phyloP scores from a whole-genome alignment of 2,888 invertebrate species.

The Latrodectus elegans region DNA sequence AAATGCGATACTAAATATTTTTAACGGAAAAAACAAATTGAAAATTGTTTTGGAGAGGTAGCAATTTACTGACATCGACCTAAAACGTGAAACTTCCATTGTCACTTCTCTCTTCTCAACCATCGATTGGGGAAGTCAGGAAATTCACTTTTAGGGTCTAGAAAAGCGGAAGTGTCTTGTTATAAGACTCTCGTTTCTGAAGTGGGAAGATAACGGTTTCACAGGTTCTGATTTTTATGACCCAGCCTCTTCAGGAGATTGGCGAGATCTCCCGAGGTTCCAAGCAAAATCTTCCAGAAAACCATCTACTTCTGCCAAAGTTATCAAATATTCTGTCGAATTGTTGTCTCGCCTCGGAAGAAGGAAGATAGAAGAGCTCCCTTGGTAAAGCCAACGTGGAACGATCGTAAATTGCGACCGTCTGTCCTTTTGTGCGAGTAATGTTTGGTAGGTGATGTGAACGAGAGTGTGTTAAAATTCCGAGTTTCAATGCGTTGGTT shows the following conservation, averaged over 20 bases:
- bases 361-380: background rate
- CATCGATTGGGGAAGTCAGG: background rate
- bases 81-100: no score
- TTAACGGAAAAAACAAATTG: no score
- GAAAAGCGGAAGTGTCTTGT: background rate
- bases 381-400: background rate
- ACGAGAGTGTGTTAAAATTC: no score
- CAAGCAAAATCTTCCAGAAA: background rate
- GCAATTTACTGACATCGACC: no score
- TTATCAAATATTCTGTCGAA: background rate
- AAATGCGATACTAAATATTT: no score
- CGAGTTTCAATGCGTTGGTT: no score
- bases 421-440: background rate
- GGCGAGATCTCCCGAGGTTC: background rate
- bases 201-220: slow-evolving; percentile 21
- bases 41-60: no score
- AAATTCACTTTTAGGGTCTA: background rate
- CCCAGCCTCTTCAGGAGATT: background rate
- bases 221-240: slow-evolving; percentile 20
- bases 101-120: background rate
- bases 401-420: background rate
- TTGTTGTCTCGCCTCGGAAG: background rate
- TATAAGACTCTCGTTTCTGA: slow-evolving; percentile 3
- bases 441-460: no score
- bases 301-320: background rate